Percentiles rank a stretch among this genome's conserved stretches.
phyloP scores from a whole-genome alignment of 2,113 vertebrate genomes.

The Maccullochella peelii region DNA sequence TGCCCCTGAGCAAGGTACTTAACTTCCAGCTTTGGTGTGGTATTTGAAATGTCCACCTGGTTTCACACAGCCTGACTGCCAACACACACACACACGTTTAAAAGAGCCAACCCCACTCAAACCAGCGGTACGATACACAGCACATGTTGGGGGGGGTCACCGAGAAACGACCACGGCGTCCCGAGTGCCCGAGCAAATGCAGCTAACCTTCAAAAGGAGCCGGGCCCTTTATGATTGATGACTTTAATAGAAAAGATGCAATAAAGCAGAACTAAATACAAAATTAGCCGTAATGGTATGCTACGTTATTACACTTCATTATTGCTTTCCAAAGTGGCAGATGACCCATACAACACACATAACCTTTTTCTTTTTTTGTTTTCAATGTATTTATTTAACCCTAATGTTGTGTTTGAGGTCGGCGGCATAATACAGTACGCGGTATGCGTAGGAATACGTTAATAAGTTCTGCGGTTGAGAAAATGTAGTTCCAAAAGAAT shows the following conservation, averaged over 20 bases:
- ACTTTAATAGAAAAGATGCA: conserved; percentile 78
- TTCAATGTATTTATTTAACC: background rate
- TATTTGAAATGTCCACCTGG: background rate
- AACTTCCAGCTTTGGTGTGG: background rate
- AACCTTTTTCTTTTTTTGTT: conserved; percentile 25
- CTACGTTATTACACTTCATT: conserved; percentile 66
- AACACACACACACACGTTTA: background rate
- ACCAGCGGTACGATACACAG: background rate
- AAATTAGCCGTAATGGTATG: conserved; percentile 65
- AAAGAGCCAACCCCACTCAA: background rate
- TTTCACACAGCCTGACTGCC: background rate
- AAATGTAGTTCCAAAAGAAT: no score
- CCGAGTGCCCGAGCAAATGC: conserved; percentile 2
- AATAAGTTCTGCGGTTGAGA: no score
- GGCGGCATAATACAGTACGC: no score
- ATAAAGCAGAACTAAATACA: conserved; percentile 81
- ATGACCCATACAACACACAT: conserved; percentile 49
- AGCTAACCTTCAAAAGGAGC: conserved; percentile 51
- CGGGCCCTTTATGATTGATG: conserved; percentile 70
- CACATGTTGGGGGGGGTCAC: conserved; percentile 3
- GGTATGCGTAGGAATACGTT: no score
- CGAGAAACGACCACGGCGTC: conserved; percentile 39
- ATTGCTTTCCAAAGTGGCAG: conserved; percentile 39
- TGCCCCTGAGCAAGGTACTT: conserved; percentile 1
- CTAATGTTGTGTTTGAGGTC: background rate